Evolutionary conservation across 2,888 invertebrate genomes (phyloP).

Genomic region (Leptothorax acervorum): DNA sequence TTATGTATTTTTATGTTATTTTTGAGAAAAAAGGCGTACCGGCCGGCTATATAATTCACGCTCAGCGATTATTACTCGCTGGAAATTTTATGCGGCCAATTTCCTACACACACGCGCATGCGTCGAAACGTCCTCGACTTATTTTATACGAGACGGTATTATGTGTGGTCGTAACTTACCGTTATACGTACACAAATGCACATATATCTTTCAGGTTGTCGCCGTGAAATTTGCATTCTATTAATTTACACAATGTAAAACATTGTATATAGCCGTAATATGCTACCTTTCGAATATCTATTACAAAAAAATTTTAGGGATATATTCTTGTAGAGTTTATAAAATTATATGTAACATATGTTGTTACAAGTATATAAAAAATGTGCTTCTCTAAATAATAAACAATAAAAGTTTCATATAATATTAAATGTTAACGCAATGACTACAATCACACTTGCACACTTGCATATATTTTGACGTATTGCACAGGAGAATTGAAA

Average conservation of each 20-base stretch:
- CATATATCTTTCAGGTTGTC: neutral
- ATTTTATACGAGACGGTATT: conserved; percentile 9
- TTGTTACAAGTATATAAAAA: neutral
- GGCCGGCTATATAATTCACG: neutral
- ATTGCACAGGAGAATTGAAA: neutral
- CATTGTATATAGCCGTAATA: neutral
- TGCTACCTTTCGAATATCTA: neutral
- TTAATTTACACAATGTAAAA: neutral
- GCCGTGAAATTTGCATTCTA: neutral
- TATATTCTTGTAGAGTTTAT: neutral
- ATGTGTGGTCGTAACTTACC: neutral
- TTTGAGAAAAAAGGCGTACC: neutral
- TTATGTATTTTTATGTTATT: neutral
- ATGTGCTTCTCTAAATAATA: neutral
- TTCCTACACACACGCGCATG: neutral
- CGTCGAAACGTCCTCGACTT: neutral
- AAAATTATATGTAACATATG: neutral
- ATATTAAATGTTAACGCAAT: neutral
- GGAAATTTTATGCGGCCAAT: neutral
- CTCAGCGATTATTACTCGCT: neutral
- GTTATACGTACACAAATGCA: neutral
- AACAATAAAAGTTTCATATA: neutral
- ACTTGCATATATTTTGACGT: neutral
- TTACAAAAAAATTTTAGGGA: neutral
- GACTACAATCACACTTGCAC: neutral